Percentiles rank a stretch among this genome's conserved stretches.
Conservation (phyloP, 2,888 invertebrate species). For the Netelia inedita region DNA sequence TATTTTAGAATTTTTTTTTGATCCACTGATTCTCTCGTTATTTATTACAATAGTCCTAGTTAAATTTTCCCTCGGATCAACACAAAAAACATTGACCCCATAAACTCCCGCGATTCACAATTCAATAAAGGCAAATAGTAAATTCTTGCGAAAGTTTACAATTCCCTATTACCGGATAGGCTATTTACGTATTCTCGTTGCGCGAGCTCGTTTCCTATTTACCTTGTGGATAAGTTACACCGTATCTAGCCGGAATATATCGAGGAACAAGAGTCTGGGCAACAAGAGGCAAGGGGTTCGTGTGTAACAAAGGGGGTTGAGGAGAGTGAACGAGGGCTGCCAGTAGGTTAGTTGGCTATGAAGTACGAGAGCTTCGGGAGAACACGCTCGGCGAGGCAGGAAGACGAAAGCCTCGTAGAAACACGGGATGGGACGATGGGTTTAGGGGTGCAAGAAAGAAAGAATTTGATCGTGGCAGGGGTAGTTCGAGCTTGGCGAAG, state of each 20-base stretch:
- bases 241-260: slow-evolving; percentile 34
- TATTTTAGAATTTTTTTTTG: background rate
- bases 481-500: slow-evolving; percentile 41
- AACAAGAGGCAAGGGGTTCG: slow-evolving; percentile 17
- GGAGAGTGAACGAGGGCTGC: slow-evolving; percentile 26
- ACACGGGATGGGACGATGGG: slow-evolving; percentile 57
- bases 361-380: slow-evolving; percentile 64
- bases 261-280: slow-evolving; percentile 33
- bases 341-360: slow-evolving; percentile 70
- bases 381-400: slow-evolving; percentile 43
- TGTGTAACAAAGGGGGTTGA: slow-evolving; percentile 1
- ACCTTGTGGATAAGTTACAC: slow-evolving; percentile 56
- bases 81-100: too few species aligned
- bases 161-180: background rate
- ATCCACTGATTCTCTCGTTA: background rate
- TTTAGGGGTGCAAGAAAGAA: slow-evolving; percentile 54
- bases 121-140: background rate
- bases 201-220: slow-evolving; percentile 54
- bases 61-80: too few species aligned
- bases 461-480: background rate
- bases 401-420: slow-evolving; percentile 51
- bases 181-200: slow-evolving; percentile 54
- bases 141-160: background rate
- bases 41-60: too few species aligned
- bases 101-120: background rate